These are phyloP conservation scores for Eospalax fontanierii DNA, from an alignment of 2,797 vertebrate genomes.

Conservation along the genomic window DNA sequence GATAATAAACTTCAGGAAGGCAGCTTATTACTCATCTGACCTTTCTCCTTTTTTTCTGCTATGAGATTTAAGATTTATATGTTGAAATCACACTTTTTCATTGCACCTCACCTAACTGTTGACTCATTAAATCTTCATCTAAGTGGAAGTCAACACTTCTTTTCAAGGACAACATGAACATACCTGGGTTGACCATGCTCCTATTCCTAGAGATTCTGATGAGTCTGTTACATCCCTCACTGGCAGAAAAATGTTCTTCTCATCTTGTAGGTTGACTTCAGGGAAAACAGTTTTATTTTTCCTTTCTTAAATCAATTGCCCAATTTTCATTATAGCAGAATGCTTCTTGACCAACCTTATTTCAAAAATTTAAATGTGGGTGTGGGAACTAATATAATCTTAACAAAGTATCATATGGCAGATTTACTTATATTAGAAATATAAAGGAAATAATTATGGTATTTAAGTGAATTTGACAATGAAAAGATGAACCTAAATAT, in stretches of 20 bases:
- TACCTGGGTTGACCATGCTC: neutral
- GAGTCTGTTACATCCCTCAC: fast-evolving
- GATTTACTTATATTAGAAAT: neutral
- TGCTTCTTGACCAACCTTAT: neutral
- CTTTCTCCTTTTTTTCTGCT: neutral
- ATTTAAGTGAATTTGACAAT: neutral
- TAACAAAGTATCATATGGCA: neutral
- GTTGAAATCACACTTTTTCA: neutral
- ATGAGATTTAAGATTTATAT: neutral
- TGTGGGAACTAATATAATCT: neutral
- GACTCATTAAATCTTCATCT: neutral
- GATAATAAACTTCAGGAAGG: neutral
- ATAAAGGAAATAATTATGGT: neutral
- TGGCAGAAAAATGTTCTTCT: neutral
- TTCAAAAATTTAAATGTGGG: neutral
- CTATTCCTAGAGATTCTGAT: neutral
- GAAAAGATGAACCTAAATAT: neutral
- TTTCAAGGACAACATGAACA: neutral
- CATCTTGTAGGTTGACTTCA: neutral
- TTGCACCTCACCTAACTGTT: fast-evolving
- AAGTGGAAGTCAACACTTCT: neutral
- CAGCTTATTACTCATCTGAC: neutral
- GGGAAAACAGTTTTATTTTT: neutral
- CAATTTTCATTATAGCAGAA: neutral
- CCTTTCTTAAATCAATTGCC: neutral